Percentiles rank a stretch among this genome's conserved stretches.
phyloP scores from a whole-genome alignment of 2,113 vertebrate genomes.

The Microtus pennsylvanicus region DNA sequence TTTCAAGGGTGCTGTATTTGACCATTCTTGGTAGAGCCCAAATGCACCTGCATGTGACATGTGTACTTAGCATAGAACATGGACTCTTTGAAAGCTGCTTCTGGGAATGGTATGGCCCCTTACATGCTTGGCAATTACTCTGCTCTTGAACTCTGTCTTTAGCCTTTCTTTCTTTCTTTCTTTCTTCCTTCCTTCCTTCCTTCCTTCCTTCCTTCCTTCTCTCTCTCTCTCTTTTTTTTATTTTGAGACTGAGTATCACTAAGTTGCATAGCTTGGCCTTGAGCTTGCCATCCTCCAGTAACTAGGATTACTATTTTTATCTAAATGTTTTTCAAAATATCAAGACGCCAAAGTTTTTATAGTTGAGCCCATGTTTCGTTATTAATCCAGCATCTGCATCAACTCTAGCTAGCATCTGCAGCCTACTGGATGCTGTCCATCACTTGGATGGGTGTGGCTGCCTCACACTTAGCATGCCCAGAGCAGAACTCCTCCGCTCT shows the following conservation, averaged over 20 bases:
- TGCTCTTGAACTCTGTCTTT: not conserved
- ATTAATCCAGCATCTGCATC: not conserved
- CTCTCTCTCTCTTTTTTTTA: not conserved
- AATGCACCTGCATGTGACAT: not conserved
- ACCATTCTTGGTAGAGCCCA: not conserved
- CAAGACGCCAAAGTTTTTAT: not conserved
- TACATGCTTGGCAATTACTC: not conserved
- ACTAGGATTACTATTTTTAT: not conserved
- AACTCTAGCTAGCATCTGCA: not conserved
- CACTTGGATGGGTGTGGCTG: not conserved
- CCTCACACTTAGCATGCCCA: not conserved
- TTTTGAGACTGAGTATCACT: not conserved
- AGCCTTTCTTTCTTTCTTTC: not conserved
- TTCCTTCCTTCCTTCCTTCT: too few relatives aligned
- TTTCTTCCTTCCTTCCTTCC: too few relatives aligned
- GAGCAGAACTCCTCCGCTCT: not conserved
- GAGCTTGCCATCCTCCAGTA: not conserved
- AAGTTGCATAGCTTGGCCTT: not conserved
- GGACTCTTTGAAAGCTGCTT: not conserved
- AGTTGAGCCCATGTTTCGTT: not conserved
- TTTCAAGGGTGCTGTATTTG: not conserved
- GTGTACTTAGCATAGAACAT: not conserved
- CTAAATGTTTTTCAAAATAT: not conserved
- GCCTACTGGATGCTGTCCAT: not conserved
- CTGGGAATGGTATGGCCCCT: not conserved